These are phyloP conservation scores for Gymnosoma rotundatum DNA, from an alignment of 2,888 invertebrate genomes.

Conservation along the genomic window DNA sequence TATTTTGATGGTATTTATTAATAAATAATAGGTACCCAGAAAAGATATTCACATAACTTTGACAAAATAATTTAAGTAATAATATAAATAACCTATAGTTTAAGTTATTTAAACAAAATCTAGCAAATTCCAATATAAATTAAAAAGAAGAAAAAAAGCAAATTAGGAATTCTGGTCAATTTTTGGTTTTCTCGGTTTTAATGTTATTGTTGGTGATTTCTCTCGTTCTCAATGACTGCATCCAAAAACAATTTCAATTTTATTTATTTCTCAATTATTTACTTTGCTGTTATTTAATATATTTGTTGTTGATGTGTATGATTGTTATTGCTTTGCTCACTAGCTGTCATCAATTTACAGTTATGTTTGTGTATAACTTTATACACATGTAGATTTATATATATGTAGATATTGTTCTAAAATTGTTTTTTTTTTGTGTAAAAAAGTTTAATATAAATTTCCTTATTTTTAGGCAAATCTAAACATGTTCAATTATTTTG, in stretches of 20 bases:
- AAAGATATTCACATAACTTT: background rate
- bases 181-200: background rate
- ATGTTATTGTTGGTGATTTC: conserved; percentile 7
- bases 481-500: conserved; percentile 34
- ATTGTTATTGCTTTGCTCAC: conserved; percentile 38
- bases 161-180: conserved; percentile 25
- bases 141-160: background rate
- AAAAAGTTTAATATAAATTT: conserved; percentile 27
- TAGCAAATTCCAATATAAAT: too few relatives aligned
- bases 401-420: background rate
- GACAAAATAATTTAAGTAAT: background rate
- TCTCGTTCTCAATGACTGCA: conserved; percentile 47
- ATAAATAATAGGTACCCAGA: too few relatives aligned
- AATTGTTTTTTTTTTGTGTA: conserved; percentile 34
- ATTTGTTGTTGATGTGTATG: conserved; percentile 41
- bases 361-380: conserved; percentile 40
- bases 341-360: conserved; percentile 57
- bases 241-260: conserved; percentile 60
- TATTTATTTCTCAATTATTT: conserved; percentile 60
- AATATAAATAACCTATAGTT: too few relatives aligned
- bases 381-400: background rate
- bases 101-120: conserved; percentile 5
- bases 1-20: too few relatives aligned
- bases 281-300: conserved; percentile 50
- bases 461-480: conserved; percentile 32